These are phyloP conservation scores for Saccostrea echinata DNA, from an alignment of 1,140 invertebrate genomes.

Conservation along the genomic window DNA sequence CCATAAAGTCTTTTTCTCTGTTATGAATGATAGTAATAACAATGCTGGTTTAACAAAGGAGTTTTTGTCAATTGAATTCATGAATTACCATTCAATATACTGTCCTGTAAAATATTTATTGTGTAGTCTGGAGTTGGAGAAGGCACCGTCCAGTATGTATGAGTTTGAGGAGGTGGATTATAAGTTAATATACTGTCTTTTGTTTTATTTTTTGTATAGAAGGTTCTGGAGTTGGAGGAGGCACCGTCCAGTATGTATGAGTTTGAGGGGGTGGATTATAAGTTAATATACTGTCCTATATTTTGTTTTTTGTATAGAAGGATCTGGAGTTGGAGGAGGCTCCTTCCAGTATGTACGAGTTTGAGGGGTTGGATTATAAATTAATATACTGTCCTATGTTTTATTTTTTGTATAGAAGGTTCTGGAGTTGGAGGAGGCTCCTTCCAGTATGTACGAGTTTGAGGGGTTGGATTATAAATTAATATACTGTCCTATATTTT, in stretches of 20 bases:
- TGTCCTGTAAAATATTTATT: neutral
- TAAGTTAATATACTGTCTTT: too few relatives aligned
- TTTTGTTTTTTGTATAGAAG: neutral
- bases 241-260: slow-evolving; percentile 74
- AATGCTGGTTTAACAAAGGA: neutral
- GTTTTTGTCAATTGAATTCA: too few relatives aligned
- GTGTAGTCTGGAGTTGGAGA: slow-evolving; percentile 25
- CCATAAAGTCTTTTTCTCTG: neutral
- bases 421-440: slow-evolving; percentile 50
- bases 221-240: slow-evolving; percentile 41
- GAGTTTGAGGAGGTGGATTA: slow-evolving; percentile 79
- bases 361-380: slow-evolving; percentile 78
- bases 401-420: neutral
- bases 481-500: neutral
- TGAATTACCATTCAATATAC: slow-evolving; percentile 67
- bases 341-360: slow-evolving; percentile 76
- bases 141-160: slow-evolving; percentile 72
- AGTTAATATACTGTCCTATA: too few relatives aligned
- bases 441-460: slow-evolving; percentile 77
- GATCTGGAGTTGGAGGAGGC: slow-evolving; percentile 46
- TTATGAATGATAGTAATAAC: neutral
- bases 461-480: slow-evolving; percentile 76
- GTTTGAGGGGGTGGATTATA: slow-evolving; percentile 79
- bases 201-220: neutral
- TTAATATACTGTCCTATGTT: neutral